Evolutionary conservation across 2,113 vertebrate species (phyloP).

Genomic region (Podocnemis expansa): DNA sequence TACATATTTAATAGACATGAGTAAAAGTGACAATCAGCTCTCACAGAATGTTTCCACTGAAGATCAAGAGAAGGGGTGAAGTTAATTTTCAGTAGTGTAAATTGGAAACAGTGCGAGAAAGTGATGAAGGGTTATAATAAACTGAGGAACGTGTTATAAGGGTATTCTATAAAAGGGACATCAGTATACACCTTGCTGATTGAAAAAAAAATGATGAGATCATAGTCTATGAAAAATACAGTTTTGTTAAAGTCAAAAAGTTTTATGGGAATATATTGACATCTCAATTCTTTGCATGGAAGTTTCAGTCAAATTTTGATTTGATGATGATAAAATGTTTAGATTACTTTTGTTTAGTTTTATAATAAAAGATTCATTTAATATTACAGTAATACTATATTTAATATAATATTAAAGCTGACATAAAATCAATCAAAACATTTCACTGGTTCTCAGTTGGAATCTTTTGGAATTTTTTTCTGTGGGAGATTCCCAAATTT

Average conservation of each 20-base stretch:
- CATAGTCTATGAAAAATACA: neutral
- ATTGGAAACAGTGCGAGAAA: neutral
- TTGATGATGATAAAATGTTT: neutral
- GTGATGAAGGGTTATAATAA: neutral
- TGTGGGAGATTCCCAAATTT: neutral
- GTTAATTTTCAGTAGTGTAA: neutral
- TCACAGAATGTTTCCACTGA: neutral
- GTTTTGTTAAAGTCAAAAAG: slow-evolving; percentile 4
- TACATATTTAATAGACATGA: neutral
- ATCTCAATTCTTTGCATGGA: neutral
- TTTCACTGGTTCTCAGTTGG: neutral
- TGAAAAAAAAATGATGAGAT: neutral
- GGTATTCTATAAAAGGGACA: neutral
- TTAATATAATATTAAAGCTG: neutral
- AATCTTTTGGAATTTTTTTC: neutral
- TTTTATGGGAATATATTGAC: slow-evolving; percentile 29
- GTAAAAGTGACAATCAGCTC: neutral
- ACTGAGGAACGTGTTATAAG: neutral
- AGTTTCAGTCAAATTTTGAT: slow-evolving; percentile 41
- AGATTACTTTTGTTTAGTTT: neutral
- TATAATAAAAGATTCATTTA: neutral
- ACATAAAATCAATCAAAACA: neutral
- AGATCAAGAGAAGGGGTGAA: neutral
- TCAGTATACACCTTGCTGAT: neutral
- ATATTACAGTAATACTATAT: neutral